Percentiles rank a stretch among this genome's conserved stretches.
Evolutionary conservation across 2,888 invertebrate species (phyloP).

Genomic region (Fragum whitleyi): DNA sequence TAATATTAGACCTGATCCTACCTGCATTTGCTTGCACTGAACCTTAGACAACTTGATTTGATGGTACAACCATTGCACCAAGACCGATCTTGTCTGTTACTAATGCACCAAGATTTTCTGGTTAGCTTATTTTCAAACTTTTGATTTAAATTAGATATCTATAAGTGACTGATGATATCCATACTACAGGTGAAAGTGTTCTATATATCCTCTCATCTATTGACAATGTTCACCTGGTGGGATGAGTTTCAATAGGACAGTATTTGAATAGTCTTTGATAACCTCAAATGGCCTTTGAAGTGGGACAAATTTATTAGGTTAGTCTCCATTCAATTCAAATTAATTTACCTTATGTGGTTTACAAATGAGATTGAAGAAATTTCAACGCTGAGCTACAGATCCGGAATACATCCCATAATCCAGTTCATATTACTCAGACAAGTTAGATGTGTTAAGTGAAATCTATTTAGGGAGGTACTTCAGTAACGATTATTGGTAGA

Average conservation of each 20-base stretch:
- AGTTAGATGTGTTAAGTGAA: background rate
- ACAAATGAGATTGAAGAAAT: conserved; percentile 8
- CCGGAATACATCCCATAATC: background rate
- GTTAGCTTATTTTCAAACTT: too few relatives aligned
- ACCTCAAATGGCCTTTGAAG: conserved; percentile 28
- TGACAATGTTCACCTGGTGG: conserved; percentile 24
- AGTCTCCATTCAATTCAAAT: conserved; percentile 13
- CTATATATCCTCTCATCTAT: background rate
- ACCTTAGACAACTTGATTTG: too few relatives aligned
- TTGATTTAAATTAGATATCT: too few relatives aligned
- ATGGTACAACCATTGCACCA: too few relatives aligned
- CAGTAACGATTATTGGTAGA: background rate
- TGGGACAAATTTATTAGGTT: conserved; percentile 29
- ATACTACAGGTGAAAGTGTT: too few relatives aligned
- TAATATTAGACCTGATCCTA: too few relatives aligned
- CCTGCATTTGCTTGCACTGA: too few relatives aligned
- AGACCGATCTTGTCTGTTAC: too few relatives aligned
- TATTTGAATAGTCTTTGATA: conserved; percentile 25
- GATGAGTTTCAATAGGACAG: conserved; percentile 13
- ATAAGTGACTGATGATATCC: too few relatives aligned
- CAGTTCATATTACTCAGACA: conserved; percentile 13
- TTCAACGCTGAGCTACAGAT: background rate
- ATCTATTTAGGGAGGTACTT: background rate
- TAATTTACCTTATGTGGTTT: conserved; percentile 13
- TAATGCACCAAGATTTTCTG: too few relatives aligned